Evolutionary conservation across 1,140 invertebrate species (phyloP).

Genomic region (Drosophila hydei): DNA sequence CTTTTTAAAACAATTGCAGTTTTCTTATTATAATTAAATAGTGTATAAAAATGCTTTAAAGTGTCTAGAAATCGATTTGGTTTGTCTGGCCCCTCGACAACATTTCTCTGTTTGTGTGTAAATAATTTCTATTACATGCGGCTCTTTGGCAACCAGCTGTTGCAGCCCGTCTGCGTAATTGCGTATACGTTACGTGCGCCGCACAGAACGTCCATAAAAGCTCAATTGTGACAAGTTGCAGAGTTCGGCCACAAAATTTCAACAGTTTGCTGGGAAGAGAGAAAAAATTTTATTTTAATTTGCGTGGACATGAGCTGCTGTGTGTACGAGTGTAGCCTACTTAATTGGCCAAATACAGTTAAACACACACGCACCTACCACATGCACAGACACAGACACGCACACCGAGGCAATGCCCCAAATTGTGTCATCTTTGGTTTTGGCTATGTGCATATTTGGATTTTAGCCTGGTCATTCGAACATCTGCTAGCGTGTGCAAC

Average conservation of each 20-base stretch:
- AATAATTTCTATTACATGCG: slow-evolving; percentile 13
- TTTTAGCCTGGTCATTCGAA: slow-evolving; percentile 46
- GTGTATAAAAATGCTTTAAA: too few relatives aligned
- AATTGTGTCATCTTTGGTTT: slow-evolving; percentile 82
- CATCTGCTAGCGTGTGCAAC: slow-evolving; percentile 57
- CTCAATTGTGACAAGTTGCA: slow-evolving; percentile 70
- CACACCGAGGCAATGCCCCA: slow-evolving; percentile 36
- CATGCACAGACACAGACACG: slow-evolving; percentile 23
- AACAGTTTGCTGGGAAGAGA: too few relatives aligned
- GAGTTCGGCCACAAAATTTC: slow-evolving; percentile 53
- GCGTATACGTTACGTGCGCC: slow-evolving; percentile 66
- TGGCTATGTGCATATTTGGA: slow-evolving; percentile 68
- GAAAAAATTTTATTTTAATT: slow-evolving; percentile 75
- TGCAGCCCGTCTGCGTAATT: slow-evolving; percentile 54
- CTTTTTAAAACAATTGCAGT: too few relatives aligned
- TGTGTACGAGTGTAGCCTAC: slow-evolving; percentile 70
- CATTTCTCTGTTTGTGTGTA: not conserved
- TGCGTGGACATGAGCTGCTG: slow-evolving; percentile 46
- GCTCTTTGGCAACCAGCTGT: slow-evolving; percentile 13
- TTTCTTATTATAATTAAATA: too few relatives aligned
- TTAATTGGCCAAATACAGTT: slow-evolving; percentile 63
- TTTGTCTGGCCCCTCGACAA: not conserved
- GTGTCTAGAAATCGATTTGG: not conserved
- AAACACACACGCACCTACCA: slow-evolving; percentile 29
- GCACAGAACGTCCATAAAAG: slow-evolving; percentile 54